Evolutionary conservation across 2,113 vertebrate species (phyloP), one percentile per base, ranked within the genome.

Genomic region (Casuarius casuarius): DNA sequence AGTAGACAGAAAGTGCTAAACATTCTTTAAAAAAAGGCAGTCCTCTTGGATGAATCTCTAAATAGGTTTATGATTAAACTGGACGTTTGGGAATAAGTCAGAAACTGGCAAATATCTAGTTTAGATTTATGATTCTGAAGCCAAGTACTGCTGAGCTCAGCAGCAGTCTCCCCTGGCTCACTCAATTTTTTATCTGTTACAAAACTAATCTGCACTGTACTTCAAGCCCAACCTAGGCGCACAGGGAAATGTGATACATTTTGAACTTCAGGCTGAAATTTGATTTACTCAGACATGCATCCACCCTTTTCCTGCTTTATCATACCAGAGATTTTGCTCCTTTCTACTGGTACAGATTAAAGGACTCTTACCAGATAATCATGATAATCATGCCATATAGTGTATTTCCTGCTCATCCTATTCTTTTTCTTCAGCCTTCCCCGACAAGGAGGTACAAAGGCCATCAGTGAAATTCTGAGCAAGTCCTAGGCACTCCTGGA

Each of bases 91-190:
- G 95, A 92, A 94, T 94, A 94, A 95, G 78, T 46, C 89, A 87
- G 87, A 95, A 94, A 74, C 90, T 75, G 84, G 54, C 65, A 93
- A 93, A 89, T 84, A 42, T 54, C 71, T 91, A 23, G 54, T 86
- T 89, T 81, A 73, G 76, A 77, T 86, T 89, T 91, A 85, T 63
- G 85, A 92, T 78, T 86, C 7, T 14, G 77, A 95, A 94, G 87
- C 51, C 84, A 92, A 96, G 68, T 35, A 77, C 77, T 88, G 94
- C 91, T 95, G 94, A 95, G 91, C 79, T 96, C 94, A 97, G 94
- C 92, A 91, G 92, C 79, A 95, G 59, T 93, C 25, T 56, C 67
- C 84, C 82, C 75, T 4, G 22, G 82, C 91, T 95, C 95, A 84
- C 0, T 1, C 58, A 2, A 12, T 28, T 66, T 94, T 94, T 93